These are phyloP conservation scores for Tribolium castaneum DNA, from an alignment of 1,140 invertebrate genomes.

Conservation along the genomic window DNA sequence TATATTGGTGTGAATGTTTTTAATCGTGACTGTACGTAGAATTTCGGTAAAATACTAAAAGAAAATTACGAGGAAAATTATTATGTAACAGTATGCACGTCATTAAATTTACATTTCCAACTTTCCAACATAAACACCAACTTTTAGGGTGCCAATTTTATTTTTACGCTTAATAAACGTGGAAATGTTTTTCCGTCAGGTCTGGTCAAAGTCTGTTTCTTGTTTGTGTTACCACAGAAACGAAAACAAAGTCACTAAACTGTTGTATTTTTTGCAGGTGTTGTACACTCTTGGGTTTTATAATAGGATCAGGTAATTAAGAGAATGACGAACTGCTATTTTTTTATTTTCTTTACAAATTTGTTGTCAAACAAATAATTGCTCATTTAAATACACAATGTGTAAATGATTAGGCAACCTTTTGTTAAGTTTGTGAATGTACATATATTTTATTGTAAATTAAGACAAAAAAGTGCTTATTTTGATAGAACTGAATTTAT, in stretches of 20 bases:
- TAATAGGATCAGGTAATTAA: conserved; percentile 41
- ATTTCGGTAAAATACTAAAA: no score
- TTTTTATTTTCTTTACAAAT: conserved; percentile 48
- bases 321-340: conserved; percentile 44
- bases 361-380: conserved; percentile 47
- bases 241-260: conserved; percentile 6
- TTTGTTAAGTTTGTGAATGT: conserved; percentile 51
- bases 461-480: conserved; percentile 52
- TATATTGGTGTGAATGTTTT: no score
- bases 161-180: no score
- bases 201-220: neutral
- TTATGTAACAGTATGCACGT: no score
- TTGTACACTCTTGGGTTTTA: conserved; percentile 58
- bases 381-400: conserved; percentile 51
- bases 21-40: no score
- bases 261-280: conserved; percentile 53
- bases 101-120: no score
- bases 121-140: no score
- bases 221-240: neutral
- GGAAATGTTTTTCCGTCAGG: no score
- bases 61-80: no score
- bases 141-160: no score
- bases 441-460: conserved; percentile 54
- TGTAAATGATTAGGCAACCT: conserved; percentile 47
- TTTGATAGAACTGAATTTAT: conserved; percentile 57